A percentile compares a stretch with the other conserved stretches of the same genome.
These are phyloP conservation scores for Tubulanus polymorphus DNA, from an alignment of 2,888 invertebrate genomes.

Conservation along the genomic window DNA sequence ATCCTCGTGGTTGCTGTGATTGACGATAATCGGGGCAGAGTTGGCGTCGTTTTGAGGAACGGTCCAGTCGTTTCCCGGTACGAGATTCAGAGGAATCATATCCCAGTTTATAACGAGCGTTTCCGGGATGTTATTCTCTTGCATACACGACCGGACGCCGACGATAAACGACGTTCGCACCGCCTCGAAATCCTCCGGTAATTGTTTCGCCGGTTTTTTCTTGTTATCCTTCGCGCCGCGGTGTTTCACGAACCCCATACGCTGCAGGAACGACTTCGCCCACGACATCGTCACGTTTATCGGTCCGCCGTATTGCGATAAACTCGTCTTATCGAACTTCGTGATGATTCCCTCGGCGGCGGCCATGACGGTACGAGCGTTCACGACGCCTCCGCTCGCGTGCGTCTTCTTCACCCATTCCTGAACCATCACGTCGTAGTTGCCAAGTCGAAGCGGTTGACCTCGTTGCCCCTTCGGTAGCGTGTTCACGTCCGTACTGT, in stretches of 20 bases:
- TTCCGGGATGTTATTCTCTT: slow-evolving; percentile 10
- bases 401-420: background rate
- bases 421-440: background rate
- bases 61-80: slow-evolving; percentile 16
- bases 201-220: too few relatives aligned
- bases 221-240: slow-evolving; percentile 5
- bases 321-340: background rate
- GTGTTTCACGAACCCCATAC: slow-evolving; percentile 2
- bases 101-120: slow-evolving; percentile 17
- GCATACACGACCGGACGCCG: background rate
- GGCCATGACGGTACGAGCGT: background rate
- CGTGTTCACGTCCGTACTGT: too few relatives aligned
- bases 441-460: background rate
- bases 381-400: background rate
- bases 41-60: slow-evolving; percentile 8
- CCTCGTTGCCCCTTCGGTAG: background rate
- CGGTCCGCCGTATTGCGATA: background rate
- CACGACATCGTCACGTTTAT: background rate
- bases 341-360: background rate
- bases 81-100: slow-evolving; percentile 15
- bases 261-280: background rate
- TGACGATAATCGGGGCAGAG: slow-evolving; percentile 5
- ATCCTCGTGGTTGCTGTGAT: slow-evolving; percentile 16
- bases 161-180: background rate
- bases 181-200: slow-evolving; percentile 3